phyloP scores from a whole-genome alignment of 2,888 invertebrate species.

The Seira sanloemensis region DNA sequence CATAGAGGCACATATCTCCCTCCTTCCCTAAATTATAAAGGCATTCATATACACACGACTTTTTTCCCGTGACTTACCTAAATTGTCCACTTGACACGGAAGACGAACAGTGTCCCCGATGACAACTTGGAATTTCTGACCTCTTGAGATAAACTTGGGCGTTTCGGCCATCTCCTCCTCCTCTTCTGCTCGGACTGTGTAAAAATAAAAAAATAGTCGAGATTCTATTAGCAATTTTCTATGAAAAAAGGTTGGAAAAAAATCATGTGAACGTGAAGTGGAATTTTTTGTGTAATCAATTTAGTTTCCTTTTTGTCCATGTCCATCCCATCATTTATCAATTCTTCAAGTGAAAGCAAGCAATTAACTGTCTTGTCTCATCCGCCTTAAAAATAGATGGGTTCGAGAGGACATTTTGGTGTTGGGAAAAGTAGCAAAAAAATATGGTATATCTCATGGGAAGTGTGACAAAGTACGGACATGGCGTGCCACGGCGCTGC shows the following conservation, averaged over 20 bases:
- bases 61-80: slow-evolving; percentile 79
- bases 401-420: slow-evolving; percentile 9
- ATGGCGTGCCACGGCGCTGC: slow-evolving; percentile 11
- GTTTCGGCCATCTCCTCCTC: slow-evolving; percentile 73
- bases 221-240: not conserved
- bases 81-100: slow-evolving; percentile 88
- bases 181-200: slow-evolving; percentile 28
- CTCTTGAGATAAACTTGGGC: slow-evolving; percentile 85
- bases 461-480: slow-evolving; percentile 7
- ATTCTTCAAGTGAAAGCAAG: slow-evolving; percentile 19
- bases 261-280: not conserved
- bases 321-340: slow-evolving; percentile 36
- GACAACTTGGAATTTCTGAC: slow-evolving; percentile 86
- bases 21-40: not conserved
- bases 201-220: not conserved
- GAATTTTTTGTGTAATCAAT: slow-evolving; percentile 6
- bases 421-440: not conserved
- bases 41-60: not conserved
- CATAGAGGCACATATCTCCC: not conserved
- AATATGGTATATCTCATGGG: not conserved
- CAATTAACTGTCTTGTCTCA: slow-evolving; percentile 35
- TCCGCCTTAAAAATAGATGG: not conserved
- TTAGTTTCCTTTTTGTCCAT: slow-evolving; percentile 10
- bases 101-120: slow-evolving; percentile 86
- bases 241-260: not conserved